Percentiles rank a stretch among this genome's conserved stretches.
Evolutionary conservation across 2,113 vertebrate genomes (phyloP).

Genomic region (Pseudolaguvia tuberculata): DNA sequence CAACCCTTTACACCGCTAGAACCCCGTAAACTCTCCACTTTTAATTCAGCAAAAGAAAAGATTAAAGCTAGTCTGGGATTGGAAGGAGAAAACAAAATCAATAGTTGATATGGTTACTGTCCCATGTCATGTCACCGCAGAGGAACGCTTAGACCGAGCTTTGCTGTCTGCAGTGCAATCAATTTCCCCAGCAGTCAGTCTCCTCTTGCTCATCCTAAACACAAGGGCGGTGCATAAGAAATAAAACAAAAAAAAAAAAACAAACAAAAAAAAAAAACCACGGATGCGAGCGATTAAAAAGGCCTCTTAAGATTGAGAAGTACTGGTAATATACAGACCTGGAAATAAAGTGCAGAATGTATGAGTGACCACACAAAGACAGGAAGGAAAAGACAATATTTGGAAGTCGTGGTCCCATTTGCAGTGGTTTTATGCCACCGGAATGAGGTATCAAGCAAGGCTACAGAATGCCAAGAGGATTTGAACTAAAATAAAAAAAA

Average conservation of each 20-base stretch:
- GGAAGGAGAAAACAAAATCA: constrained; percentile 23
- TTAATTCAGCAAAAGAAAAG: not conserved
- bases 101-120: not conserved
- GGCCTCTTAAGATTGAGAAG: constrained; percentile 9
- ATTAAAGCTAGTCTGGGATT: not conserved
- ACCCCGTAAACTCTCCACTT: not conserved
- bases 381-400: constrained; percentile 14
- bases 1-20: not conserved
- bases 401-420: constrained; percentile 36
- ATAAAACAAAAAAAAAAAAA: too few species aligned
- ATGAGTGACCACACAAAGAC: constrained; percentile 27
- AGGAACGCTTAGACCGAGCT: constrained; percentile 18
- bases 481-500: not conserved
- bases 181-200: constrained; percentile 16
- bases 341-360: constrained; percentile 51
- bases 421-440: constrained; percentile 35
- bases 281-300: not conserved
- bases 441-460: constrained; percentile 30
- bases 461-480: constrained; percentile 25
- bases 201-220: constrained; percentile 12
- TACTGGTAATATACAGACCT: constrained; percentile 21
- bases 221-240: not conserved
- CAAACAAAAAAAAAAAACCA: not conserved
- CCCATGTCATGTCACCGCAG: constrained; percentile 24
- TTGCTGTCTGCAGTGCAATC: constrained; percentile 43